Evolutionary conservation across 2,888 invertebrate species (phyloP).

Genomic region (Diarsia dahlii): DNA sequence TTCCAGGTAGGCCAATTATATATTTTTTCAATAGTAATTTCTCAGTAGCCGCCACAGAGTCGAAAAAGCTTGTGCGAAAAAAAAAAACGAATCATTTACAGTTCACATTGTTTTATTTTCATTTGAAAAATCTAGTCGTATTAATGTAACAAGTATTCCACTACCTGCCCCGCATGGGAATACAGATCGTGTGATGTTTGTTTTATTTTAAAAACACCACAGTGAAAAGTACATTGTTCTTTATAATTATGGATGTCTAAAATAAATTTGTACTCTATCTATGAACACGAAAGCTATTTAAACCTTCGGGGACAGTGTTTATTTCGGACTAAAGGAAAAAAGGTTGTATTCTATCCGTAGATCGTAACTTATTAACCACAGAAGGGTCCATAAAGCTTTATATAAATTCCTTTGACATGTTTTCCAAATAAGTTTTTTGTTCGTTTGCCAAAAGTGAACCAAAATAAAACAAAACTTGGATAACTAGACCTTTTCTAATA

Average conservation of each 20-base stretch:
- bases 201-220: too few species aligned
- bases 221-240: neutral
- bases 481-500: neutral
- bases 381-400: neutral
- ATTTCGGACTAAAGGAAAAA: slow-evolving; percentile 22
- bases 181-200: too few species aligned
- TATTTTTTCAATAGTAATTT: too few species aligned
- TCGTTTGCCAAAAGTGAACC: neutral
- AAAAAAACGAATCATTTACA: too few species aligned
- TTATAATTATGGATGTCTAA: neutral
- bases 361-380: slow-evolving; percentile 15
- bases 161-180: too few species aligned
- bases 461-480: neutral
- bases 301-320: neutral
- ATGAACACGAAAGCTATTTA: slow-evolving; percentile 4
- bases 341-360: neutral
- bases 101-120: too few species aligned
- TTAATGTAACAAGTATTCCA: neutral
- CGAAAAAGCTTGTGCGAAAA: too few species aligned
- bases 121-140: neutral
- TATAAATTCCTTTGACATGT: neutral
- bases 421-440: neutral
- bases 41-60: too few species aligned
- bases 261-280: neutral
- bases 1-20: too few species aligned